Percentiles rank a stretch among this genome's conserved stretches.
Evolutionary conservation across 37 sponge, comb jelly and placozoan genomes (phyloP).

Genomic region (Cladorhizidae sp.): DNA sequence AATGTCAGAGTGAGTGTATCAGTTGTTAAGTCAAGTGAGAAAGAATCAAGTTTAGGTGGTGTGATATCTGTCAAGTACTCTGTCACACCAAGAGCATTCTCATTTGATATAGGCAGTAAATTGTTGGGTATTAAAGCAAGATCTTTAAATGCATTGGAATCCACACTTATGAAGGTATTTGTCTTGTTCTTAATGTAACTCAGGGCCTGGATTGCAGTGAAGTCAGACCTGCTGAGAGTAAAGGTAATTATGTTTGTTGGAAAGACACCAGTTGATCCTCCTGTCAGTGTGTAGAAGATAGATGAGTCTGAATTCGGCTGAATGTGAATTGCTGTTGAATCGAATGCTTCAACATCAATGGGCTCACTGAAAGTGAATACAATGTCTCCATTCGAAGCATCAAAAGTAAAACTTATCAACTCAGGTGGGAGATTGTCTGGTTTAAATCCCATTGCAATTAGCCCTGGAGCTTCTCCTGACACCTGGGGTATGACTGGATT

Average conservation of each 20-base stretch:
- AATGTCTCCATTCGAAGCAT: slow-evolving; percentile 64
- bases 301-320: slow-evolving; percentile 51
- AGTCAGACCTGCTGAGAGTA: slow-evolving; percentile 53
- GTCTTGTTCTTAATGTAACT: slow-evolving; percentile 44
- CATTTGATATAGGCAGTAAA: slow-evolving; percentile 40
- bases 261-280: slow-evolving; percentile 40
- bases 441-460: slow-evolving; percentile 68
- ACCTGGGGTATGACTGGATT: slow-evolving; percentile 42
- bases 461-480: slow-evolving; percentile 62
- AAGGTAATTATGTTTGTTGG: slow-evolving; percentile 52
- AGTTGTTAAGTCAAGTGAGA: slow-evolving; percentile 56
- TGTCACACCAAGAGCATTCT: slow-evolving; percentile 38
- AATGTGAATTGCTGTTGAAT: slow-evolving; percentile 68
- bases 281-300: slow-evolving; percentile 67
- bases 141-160: slow-evolving; percentile 60
- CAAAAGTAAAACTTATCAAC: slow-evolving; percentile 42
- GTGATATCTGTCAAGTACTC: slow-evolving; percentile 41
- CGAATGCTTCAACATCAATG: slow-evolving; percentile 54
- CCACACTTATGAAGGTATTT: slow-evolving; percentile 79
- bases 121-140: slow-evolving; percentile 59
- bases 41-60: slow-evolving; percentile 57
- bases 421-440: slow-evolving; percentile 53
- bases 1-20: slow-evolving; percentile 73
- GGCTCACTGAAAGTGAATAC: slow-evolving; percentile 81
- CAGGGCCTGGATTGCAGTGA: slow-evolving; percentile 52